phyloP scores from a whole-genome alignment of 2,113 vertebrate genomes.

The Hyperoodon ampullatus region DNA sequence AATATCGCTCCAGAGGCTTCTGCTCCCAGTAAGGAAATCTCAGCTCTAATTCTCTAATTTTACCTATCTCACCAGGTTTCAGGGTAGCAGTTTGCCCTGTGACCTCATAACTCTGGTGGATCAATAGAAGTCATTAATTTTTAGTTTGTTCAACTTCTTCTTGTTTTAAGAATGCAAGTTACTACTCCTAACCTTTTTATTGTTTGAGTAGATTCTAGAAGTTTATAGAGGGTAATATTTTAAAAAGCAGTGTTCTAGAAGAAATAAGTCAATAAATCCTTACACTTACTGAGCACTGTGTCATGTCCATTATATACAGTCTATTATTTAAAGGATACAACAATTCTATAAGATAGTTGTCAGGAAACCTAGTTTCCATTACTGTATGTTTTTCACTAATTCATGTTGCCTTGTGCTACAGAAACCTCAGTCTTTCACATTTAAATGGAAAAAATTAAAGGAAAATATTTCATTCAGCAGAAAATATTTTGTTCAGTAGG shows the following conservation, averaged over 20 bases:
- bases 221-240: not conserved
- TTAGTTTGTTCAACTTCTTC: not conserved
- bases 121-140: not conserved
- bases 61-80: not conserved
- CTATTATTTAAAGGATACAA: not conserved
- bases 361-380: not conserved
- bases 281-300: not conserved
- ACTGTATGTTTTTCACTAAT: not conserved
- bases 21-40: not conserved
- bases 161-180: not conserved
- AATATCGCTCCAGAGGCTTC: not conserved
- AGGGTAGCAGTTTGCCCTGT: not conserved
- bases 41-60: not conserved
- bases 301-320: not conserved
- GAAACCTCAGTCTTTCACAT: slow-evolving; percentile 29
- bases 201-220: not conserved
- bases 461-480: slow-evolving; percentile 62
- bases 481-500: slow-evolving; percentile 66
- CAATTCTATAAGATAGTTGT: not conserved
- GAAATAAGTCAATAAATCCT: not conserved
- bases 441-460: slow-evolving; percentile 57
- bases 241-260: slow-evolving; percentile 25
- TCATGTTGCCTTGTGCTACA: not conserved
- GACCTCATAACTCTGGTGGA: not conserved
- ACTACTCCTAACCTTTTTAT: not conserved